Evolutionary conservation across 2,888 invertebrate species (phyloP).

Genomic region (Pristionchus japonicus): DNA sequence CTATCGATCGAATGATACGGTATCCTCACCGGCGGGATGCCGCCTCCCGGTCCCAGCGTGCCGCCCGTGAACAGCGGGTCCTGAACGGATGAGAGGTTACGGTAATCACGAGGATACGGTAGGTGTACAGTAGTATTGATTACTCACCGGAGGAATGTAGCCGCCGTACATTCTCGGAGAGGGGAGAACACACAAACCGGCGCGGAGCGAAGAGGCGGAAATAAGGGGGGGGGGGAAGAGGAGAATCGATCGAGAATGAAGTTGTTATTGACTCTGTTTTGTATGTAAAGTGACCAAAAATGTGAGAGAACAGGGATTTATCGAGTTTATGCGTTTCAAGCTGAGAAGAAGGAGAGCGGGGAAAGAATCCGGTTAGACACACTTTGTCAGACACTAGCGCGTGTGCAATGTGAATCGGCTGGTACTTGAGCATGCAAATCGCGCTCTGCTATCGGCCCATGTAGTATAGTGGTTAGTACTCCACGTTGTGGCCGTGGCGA

Average conservation of each 20-base stretch:
- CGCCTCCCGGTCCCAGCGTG: no score
- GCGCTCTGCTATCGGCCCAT: conserved; percentile 46
- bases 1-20: background rate
- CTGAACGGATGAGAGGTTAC: background rate
- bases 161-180: background rate
- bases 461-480: conserved; percentile 70
- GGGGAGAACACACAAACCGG: background rate
- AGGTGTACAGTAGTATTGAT: background rate
- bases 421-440: background rate
- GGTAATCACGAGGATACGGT: background rate
- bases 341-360: background rate
- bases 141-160: background rate
- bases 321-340: background rate
- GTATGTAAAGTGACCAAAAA: background rate
- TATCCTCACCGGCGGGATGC: background rate
- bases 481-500: conserved; percentile 70
- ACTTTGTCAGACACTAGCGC: background rate
- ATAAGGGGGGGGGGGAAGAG: background rate
- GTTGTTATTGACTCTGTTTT: background rate
- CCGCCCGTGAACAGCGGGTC: no score
- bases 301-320: background rate
- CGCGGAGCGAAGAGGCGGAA: background rate
- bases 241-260: background rate
- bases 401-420: background rate
- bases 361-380: background rate